Evolutionary conservation across 23 tunicate species (phyloP), one percentile per base, ranked within the genome.

Genomic region (Clavelina lepadiformis): DNA sequence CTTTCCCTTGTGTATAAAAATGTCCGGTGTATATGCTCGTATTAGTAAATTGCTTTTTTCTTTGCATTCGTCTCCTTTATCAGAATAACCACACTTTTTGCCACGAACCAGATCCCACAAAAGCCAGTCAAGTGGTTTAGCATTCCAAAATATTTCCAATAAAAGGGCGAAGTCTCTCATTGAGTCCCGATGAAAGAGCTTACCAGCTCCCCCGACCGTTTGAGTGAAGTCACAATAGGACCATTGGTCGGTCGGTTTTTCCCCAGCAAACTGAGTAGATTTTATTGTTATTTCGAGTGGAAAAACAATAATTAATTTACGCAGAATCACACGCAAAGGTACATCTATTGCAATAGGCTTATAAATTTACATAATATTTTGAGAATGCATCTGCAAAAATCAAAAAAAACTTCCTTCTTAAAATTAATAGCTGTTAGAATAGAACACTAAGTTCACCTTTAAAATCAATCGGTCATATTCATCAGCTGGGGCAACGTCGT

Each of bases 1-100:
- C 82, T 63, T 76, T 65, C 82, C 82, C 28, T 51, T 21, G 59
- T 76, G 82, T 25, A 34, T 72, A 64, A 76, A 76, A 33, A 64
- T 37, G 26, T 70, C 51, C 15, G 61, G 61, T 8, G 44, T 35
- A 61, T 38, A 27, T 41, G 23, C 63, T 1, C 46, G 51, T 5
- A 31, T 51, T 27, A 76, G 27, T 26, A 23, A 53, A 18, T 52
- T 76, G 41, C 51, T 37, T 35, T 68, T 63, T 51, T 50, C 31
- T 51, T 31, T 30, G 32, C 82, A 76, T 33, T 27, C 25, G 19
- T 33, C 46, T 19, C 34, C 53, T 0, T 63, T 32, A 23, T 69
- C 76, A 63, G 46, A 56, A 28, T 79, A 79, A 31, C 85, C 73
- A 61, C 85, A 79, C 0, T 46, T 31, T 46, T 49, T 69, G 7